Evolutionary conservation across 2,113 vertebrate genomes (phyloP).

Genomic region (Ceratotherium simum): DNA sequence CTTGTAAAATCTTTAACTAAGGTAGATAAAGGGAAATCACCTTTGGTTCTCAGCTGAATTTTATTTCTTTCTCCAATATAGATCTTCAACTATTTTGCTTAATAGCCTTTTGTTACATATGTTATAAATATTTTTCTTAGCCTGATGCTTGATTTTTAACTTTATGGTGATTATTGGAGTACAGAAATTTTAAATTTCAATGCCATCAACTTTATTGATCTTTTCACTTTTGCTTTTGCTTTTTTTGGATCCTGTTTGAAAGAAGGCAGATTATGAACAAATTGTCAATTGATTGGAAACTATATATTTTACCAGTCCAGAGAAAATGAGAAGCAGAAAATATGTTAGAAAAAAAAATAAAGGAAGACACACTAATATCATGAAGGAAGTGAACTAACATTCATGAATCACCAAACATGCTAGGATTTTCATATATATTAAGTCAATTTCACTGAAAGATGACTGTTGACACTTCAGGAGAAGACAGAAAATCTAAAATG

Average conservation of each 20-base stretch:
- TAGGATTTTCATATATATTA: neutral
- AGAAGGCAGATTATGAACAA: neutral
- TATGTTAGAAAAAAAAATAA: neutral
- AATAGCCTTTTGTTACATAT: neutral
- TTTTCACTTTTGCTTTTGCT: neutral
- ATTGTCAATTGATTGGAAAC: neutral
- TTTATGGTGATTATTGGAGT: neutral
- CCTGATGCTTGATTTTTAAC: neutral
- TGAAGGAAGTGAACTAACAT: neutral
- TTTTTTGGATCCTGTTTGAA: neutral
- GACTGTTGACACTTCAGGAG: neutral
- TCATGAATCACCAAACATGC: neutral
- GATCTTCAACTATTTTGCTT: neutral
- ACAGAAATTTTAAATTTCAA: neutral
- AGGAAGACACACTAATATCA: neutral
- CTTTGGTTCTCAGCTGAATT: neutral
- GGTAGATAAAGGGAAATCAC: neutral
- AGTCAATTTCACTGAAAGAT: neutral
- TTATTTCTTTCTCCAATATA: neutral
- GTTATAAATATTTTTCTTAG: neutral
- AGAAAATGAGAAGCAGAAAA: neutral
- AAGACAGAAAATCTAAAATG: neutral
- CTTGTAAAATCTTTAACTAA: neutral
- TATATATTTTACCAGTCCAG: neutral
- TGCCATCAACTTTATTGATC: neutral